Evolutionary conservation across 2,797 vertebrate genomes (phyloP), one percentile per base, ranked within the genome.

Genomic region (Chelmon rostratus): DNA sequence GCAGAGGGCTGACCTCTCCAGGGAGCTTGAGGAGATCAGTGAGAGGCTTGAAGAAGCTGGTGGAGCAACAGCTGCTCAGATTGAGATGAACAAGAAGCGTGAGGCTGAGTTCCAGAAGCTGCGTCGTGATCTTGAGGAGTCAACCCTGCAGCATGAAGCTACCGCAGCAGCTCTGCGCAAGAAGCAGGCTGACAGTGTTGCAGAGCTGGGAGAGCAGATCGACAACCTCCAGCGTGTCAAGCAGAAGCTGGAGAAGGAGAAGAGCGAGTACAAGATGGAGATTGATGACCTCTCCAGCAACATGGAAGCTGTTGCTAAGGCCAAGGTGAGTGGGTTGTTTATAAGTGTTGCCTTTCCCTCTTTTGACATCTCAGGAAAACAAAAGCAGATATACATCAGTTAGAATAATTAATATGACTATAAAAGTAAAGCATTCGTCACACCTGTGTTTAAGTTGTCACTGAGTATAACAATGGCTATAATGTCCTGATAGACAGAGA

Each of bases 231-330:
- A 97, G 69, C 88, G 96, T 0, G 95, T 97, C 57, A 97, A 97
- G 80, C 96, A 97, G 91, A 97, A 97, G 87, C 91, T 97, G 88
- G 95, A 95, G 81, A 97, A 96, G 86, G 96, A 97, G 86, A 97
- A 97, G 88, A 97, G 96, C 0, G 96, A 97, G 73, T 54, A 93
- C 59, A 97, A 97, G 93, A 97, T 97, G 97, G 97, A 97, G 91
- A 94, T 96, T 0, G 96, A 97, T 0, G 96, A 97, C 80, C 2
- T 98, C 40, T 92, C 94, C 68, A 95, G 96, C 46, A 98, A 95
- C 38, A 80, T 96, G 4, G 97, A 97, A 68, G 61, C 93, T 4
- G 82, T 97, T 71, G 95, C 96, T 19, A 98, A 97, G 85, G 79
- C 73, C 5, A 88, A 88, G 76, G 40, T 42, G 13, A 6, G 11